phyloP scores from a whole-genome alignment of 2,113 vertebrate species.

The Leucopsar rothschildi region DNA sequence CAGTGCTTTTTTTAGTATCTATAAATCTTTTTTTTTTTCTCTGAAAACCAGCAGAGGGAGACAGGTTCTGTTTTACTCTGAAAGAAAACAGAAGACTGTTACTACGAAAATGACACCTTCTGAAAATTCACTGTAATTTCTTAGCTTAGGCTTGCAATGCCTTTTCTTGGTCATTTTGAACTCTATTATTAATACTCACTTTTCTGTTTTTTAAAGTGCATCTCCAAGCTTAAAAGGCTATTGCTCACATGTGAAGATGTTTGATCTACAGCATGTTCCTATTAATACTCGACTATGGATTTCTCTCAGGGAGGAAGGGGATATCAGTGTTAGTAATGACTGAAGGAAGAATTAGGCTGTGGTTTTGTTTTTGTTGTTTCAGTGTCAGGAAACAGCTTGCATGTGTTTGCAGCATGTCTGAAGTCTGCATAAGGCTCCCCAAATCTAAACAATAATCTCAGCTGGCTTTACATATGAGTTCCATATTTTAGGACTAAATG shows the following conservation, averaged over 20 bases:
- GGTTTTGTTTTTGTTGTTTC: not conserved
- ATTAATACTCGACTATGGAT: not conserved
- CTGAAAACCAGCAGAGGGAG: conserved; percentile 68
- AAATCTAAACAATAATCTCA: not conserved
- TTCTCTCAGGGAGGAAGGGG: not conserved
- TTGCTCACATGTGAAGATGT: not conserved
- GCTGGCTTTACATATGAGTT: not conserved
- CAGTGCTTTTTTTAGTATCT: not conserved
- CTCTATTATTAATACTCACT: not conserved
- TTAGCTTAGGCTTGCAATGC: not conserved
- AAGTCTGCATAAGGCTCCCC: not conserved
- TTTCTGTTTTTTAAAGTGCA: not conserved
- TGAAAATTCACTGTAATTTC: not conserved
- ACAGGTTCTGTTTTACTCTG: conserved; percentile 10
- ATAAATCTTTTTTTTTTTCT: not conserved
- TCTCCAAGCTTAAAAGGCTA: not conserved
- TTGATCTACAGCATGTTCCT: not conserved
- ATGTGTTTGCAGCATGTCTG: not conserved
- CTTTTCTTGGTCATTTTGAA: not conserved
- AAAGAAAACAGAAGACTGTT: not conserved
- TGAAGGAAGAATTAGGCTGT: not conserved
- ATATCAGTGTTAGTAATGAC: not conserved
- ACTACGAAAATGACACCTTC: not conserved
- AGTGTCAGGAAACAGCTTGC: not conserved
- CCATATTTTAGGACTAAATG: not conserved